phyloP scores from a whole-genome alignment of 1,140 invertebrate genomes.

The Pteromalus puparum region DNA sequence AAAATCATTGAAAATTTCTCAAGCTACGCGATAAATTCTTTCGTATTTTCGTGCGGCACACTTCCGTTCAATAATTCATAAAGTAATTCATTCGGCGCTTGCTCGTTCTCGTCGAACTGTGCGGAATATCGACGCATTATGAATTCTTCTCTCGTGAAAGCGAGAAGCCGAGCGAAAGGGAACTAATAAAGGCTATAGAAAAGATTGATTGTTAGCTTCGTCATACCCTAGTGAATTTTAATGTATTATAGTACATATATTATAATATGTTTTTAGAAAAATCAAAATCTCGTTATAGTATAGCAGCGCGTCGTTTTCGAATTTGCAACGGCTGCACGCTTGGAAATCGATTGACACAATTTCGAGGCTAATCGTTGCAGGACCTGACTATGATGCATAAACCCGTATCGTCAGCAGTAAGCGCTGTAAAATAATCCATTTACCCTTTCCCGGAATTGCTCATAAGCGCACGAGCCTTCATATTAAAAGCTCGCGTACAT shows the following conservation, averaged over 20 bases:
- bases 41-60: background rate
- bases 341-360: too few species aligned
- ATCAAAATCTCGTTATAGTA: too few species aligned
- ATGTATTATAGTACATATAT: background rate
- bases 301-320: too few species aligned
- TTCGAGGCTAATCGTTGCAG: too few species aligned
- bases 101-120: background rate
- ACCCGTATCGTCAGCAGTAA: too few species aligned
- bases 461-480: background rate
- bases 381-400: too few species aligned
- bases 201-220: background rate
- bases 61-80: constrained; percentile 34
- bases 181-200: constrained; percentile 8
- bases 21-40: background rate
- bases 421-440: too few species aligned
- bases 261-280: too few species aligned
- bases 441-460: background rate
- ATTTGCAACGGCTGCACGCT: too few species aligned
- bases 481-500: background rate
- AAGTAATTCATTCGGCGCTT: background rate
- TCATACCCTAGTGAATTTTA: background rate
- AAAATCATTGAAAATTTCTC: background rate
- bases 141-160: constrained; percentile 31
- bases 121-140: constrained; percentile 18
- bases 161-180: constrained; percentile 14